Conservation (phyloP, 2,797 vertebrate species). For the Poecilia picta region DNA sequence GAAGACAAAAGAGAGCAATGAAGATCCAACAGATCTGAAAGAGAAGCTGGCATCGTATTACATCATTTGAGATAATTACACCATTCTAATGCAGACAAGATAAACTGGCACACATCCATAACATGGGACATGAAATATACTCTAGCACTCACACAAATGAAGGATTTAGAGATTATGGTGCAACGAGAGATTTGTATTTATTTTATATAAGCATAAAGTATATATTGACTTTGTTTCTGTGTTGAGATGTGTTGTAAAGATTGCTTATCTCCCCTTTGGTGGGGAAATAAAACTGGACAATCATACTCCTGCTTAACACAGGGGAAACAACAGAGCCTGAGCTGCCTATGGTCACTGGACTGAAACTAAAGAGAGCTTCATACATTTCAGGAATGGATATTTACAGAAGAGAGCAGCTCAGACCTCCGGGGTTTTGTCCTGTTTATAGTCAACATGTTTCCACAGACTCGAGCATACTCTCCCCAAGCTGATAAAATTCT, state of each 20-base stretch:
- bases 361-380: conserved; percentile 46
- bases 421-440: conserved; percentile 48
- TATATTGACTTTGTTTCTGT: conserved; percentile 79
- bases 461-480: conserved; percentile 47
- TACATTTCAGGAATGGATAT: conserved; percentile 42
- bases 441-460: conserved; percentile 44
- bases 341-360: conserved; percentile 33
- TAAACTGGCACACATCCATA: conserved; percentile 30
- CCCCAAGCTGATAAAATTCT: conserved; percentile 49
- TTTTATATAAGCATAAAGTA: conserved; percentile 82
- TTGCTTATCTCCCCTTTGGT: conserved; percentile 55
- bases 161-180: conserved; percentile 44
- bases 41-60: conserved; percentile 57
- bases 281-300: conserved; percentile 68
- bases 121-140: conserved; percentile 46
- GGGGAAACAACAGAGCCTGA: conserved; percentile 44
- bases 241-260: conserved; percentile 73
- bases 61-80: conserved; percentile 68
- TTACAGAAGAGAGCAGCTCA: conserved; percentile 40
- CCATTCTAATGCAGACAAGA: conserved; percentile 35
- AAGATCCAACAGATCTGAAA: conserved; percentile 48
- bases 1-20: conserved; percentile 41
- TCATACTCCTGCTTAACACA: conserved; percentile 51
- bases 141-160: conserved; percentile 50
- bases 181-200: conserved; percentile 84